phyloP scores from a whole-genome alignment of 2,888 invertebrate genomes.

The Drosophila picticornis region DNA sequence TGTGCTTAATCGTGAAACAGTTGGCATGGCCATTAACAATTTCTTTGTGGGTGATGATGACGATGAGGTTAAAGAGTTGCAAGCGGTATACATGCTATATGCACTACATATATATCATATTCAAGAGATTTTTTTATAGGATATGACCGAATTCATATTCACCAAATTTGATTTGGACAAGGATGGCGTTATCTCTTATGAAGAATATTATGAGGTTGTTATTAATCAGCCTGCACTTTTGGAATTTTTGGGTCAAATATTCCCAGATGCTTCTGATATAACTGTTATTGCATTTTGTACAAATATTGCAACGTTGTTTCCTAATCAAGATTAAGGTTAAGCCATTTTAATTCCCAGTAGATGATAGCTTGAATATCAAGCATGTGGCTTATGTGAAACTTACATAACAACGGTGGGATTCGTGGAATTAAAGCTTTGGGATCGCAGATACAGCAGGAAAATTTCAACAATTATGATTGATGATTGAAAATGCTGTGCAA shows the following conservation, averaged over 20 bases:
- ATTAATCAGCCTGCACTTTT: conserved; percentile 88
- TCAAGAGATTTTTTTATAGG: conserved; percentile 84
- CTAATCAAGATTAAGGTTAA: conserved; percentile 14
- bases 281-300: conserved; percentile 83
- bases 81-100: conserved; percentile 60
- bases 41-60: conserved; percentile 87
- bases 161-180: conserved; percentile 91
- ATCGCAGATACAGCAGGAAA: neutral
- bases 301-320: conserved; percentile 63
- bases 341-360: neutral
- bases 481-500: neutral
- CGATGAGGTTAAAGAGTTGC: conserved; percentile 90
- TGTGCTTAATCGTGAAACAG: conserved; percentile 89
- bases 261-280: conserved; percentile 86
- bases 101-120: too few species aligned
- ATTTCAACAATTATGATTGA: neutral
- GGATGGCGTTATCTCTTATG: conserved; percentile 90
- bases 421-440: too few species aligned
- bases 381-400: neutral
- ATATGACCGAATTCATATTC: conserved; percentile 90
- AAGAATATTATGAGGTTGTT: conserved; percentile 87
- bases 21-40: conserved; percentile 86
- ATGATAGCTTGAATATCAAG: neutral
- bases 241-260: conserved; percentile 90
- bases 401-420: too few species aligned